Evolutionary conservation across 2,888 invertebrate genomes (phyloP).

Genomic region (Agriopis leucophaearia): DNA sequence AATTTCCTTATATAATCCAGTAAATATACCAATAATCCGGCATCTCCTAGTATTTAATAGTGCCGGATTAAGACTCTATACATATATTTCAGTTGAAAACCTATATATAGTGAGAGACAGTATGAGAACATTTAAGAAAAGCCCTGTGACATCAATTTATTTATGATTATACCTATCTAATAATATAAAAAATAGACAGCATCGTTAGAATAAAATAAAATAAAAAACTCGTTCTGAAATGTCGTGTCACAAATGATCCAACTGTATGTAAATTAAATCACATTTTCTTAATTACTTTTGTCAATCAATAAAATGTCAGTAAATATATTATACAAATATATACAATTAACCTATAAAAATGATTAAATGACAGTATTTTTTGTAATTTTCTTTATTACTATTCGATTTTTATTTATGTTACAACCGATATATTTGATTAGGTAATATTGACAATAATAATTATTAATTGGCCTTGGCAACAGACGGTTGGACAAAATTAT

Average conservation of each 20-base stretch:
- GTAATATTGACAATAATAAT: constrained; percentile 25
- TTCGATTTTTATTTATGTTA: constrained; percentile 18
- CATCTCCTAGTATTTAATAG: no score
- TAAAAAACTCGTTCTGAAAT: constrained; percentile 26
- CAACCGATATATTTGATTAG: constrained; percentile 30
- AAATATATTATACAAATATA: constrained; percentile 28
- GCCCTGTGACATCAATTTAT: no score
- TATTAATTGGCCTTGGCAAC: constrained; percentile 31
- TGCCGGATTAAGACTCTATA: no score
- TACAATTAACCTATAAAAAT: constrained; percentile 22
- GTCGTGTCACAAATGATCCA: constrained; percentile 25
- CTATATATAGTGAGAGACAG: no score
- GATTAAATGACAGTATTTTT: constrained; percentile 21
- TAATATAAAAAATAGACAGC: background rate
- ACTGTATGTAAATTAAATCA: constrained; percentile 30
- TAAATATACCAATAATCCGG: no score
- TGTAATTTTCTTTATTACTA: constrained; percentile 25
- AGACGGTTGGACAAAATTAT: constrained; percentile 17
- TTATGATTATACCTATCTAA: background rate
- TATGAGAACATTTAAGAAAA: no score
- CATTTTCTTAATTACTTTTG: constrained; percentile 32
- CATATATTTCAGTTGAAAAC: no score
- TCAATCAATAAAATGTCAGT: constrained; percentile 36
- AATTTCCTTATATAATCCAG: no score
- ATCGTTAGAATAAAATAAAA: constrained; percentile 14